Evolutionary conservation across 2,797 vertebrate species (phyloP).

Genomic region (Arnoldichthys spilopterus): DNA sequence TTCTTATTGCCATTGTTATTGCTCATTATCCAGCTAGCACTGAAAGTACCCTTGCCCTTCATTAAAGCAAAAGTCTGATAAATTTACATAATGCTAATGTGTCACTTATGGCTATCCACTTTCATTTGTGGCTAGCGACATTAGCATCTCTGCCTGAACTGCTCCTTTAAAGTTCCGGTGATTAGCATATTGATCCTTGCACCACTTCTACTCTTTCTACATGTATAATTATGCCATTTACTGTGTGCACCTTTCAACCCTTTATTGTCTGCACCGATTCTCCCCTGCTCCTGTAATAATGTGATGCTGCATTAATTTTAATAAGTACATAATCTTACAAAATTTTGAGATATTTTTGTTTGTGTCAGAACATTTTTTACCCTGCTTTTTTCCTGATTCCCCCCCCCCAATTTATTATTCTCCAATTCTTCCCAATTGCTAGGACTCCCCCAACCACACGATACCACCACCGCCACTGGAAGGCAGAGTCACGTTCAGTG

Average conservation of each 20-base stretch:
- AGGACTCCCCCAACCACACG: too few species aligned
- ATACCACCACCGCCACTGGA: too few species aligned
- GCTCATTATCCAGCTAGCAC: neutral
- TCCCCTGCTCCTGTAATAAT: neutral
- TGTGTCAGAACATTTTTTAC: neutral
- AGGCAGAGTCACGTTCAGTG: too few species aligned
- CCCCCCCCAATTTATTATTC: too few species aligned
- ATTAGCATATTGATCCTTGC: neutral
- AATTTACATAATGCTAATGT: constrained; percentile 15
- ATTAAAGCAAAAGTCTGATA: constrained; percentile 1
- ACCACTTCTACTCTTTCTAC: neutral
- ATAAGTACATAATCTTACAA: too few species aligned
- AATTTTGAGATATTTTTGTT: neutral
- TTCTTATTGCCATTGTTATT: neutral
- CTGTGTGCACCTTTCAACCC: neutral
- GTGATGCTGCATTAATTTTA: too few species aligned
- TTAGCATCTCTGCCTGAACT: neutral
- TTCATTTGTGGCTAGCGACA: constrained; percentile 1
- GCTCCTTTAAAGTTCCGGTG: neutral
- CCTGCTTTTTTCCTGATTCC: too few species aligned
- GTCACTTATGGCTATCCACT: constrained; percentile 1
- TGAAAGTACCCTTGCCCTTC: neutral
- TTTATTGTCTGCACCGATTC: neutral
- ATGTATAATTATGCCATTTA: neutral
- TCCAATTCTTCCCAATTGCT: too few species aligned